These are phyloP conservation scores for Cheilosia pagana DNA, from an alignment of 2,888 invertebrate species.

Conservation along the genomic window DNA sequence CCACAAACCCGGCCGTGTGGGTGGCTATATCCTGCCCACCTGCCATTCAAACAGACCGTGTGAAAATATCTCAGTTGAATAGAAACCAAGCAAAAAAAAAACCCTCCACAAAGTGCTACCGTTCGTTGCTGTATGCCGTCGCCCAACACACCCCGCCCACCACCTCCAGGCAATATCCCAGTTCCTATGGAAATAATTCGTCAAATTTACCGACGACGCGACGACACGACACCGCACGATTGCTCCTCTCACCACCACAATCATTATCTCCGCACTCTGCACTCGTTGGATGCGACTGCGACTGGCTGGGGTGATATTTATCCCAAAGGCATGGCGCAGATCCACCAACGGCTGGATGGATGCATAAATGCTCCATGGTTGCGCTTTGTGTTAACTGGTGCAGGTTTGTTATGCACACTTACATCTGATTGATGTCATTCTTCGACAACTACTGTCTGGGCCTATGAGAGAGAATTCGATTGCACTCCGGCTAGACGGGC, in stretches of 20 bases:
- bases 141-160: not conserved
- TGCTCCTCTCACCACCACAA: slow-evolving; percentile 18
- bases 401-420: slow-evolving; percentile 61
- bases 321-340: slow-evolving; percentile 56
- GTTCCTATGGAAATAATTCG: slow-evolving; percentile 45
- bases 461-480: slow-evolving; percentile 60
- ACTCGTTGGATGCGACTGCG: slow-evolving; percentile 30
- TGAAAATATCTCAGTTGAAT: slow-evolving; percentile 44
- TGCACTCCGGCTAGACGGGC: slow-evolving; percentile 69
- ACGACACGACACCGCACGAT: slow-evolving; percentile 17
- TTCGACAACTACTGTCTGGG: slow-evolving; percentile 34
- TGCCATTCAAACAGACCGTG: slow-evolving; percentile 40
- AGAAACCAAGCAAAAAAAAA: slow-evolving; percentile 34
- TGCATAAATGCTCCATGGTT: slow-evolving; percentile 45
- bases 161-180: slow-evolving; percentile 4
- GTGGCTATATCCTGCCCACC: not conserved
- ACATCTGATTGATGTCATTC: slow-evolving; percentile 67
- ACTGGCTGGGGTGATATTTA: slow-evolving; percentile 34
- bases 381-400: slow-evolving; percentile 65
- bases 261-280: slow-evolving; percentile 9
- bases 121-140: slow-evolving; percentile 5
- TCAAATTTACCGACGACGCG: slow-evolving; percentile 38
- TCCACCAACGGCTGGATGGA: slow-evolving; percentile 29
- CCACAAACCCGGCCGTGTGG: not conserved
- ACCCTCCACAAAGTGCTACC: slow-evolving; percentile 45